Evolutionary conservation across 2,888 invertebrate genomes (phyloP).

Genomic region (Glaucopsyche alexis): DNA sequence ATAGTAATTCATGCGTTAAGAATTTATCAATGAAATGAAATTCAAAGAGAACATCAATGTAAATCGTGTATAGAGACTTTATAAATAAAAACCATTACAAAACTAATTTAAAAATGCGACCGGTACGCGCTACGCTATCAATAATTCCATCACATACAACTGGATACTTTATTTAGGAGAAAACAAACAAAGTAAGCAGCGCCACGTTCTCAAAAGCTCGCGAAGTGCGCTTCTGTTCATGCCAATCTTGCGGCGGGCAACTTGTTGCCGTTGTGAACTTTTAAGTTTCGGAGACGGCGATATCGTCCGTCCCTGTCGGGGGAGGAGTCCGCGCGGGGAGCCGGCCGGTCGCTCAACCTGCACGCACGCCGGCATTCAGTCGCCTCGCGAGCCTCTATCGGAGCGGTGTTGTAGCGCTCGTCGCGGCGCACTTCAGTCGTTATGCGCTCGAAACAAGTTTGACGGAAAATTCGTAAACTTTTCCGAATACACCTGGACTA

Average conservation of each 20-base stretch:
- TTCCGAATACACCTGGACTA: slow-evolving; percentile 69
- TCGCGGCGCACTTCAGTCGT: slow-evolving; percentile 60
- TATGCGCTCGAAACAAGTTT: slow-evolving; percentile 79
- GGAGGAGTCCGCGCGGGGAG: slow-evolving; percentile 74
- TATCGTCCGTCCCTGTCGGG: slow-evolving; percentile 65
- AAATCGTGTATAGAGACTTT: background rate
- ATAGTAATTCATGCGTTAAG: background rate
- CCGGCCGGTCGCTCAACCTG: slow-evolving; percentile 71
- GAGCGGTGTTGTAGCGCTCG: slow-evolving; percentile 53
- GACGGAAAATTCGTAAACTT: slow-evolving; percentile 77
- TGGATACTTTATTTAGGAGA: slow-evolving; percentile 69
- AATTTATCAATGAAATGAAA: background rate
- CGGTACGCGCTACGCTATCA: slow-evolving; percentile 51
- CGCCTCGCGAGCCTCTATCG: slow-evolving; percentile 56
- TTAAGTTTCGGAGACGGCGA: slow-evolving; percentile 57
- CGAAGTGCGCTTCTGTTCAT: slow-evolving; percentile 77
- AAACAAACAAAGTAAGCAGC: slow-evolving; percentile 76
- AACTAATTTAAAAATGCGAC: slow-evolving; percentile 31
- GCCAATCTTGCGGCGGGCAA: slow-evolving; percentile 77
- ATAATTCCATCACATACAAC: slow-evolving; percentile 30
- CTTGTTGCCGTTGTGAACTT: slow-evolving; percentile 79
- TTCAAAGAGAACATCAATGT: background rate
- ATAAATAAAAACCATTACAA: background rate
- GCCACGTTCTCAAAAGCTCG: slow-evolving; percentile 79
- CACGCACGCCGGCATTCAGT: slow-evolving; percentile 65